Evolutionary conservation across 2,113 vertebrate species (phyloP).

Genomic region (Argyrosomus japonicus): DNA sequence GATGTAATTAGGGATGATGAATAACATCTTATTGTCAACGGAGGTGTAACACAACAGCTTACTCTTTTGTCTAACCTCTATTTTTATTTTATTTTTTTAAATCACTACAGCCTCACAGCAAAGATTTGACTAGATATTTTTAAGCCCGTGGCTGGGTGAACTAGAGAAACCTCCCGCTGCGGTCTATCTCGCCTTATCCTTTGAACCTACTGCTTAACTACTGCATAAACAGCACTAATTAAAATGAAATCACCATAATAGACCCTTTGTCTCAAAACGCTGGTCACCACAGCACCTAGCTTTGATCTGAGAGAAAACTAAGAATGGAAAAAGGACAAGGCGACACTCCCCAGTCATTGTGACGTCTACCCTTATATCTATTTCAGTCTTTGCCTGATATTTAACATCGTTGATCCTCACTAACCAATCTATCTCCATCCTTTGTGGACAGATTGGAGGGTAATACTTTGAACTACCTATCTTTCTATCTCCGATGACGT

Average conservation of each 20-base stretch:
- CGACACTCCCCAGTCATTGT: background rate
- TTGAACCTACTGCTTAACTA: conserved; percentile 37
- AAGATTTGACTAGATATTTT: background rate
- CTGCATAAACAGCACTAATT: conserved; percentile 35
- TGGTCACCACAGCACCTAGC: conserved; percentile 12
- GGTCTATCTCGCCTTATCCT: conserved; percentile 9
- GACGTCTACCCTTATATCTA: conserved; percentile 26
- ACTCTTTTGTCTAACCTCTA: background rate
- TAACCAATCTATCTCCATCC: background rate
- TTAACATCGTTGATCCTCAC: conserved; percentile 12
- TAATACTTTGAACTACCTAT: background rate
- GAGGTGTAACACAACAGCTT: background rate
- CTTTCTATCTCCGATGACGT: conserved; percentile 5
- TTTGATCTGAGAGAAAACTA: conserved; percentile 31
- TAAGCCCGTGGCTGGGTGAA: conserved; percentile 24
- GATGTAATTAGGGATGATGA: conserved; percentile 15
- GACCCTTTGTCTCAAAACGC: conserved; percentile 26
- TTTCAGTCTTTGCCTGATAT: conserved; percentile 28
- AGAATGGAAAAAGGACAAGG: conserved; percentile 15
- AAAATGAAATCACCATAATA: conserved; percentile 36
- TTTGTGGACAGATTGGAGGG: background rate
- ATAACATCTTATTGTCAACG: background rate
- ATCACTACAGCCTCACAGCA: background rate
- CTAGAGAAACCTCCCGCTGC: conserved; percentile 25
- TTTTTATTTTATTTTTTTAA: background rate